These are phyloP conservation scores for Erannis defoliaria DNA, from an alignment of 2,888 invertebrate genomes.

Conservation along the genomic window DNA sequence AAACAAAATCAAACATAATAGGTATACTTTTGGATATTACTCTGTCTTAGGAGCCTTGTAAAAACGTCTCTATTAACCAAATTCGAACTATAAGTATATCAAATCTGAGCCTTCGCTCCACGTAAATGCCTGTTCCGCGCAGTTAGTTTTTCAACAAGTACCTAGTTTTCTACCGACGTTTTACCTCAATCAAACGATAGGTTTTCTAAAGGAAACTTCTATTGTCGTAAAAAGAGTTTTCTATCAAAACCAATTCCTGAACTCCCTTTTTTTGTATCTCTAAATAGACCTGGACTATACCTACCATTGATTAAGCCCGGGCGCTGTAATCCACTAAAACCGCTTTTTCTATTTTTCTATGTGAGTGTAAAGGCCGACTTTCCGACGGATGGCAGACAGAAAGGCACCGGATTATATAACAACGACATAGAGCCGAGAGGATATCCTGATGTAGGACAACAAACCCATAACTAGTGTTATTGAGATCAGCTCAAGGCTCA, in stretches of 20 bases:
- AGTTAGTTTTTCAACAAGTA: too few relatives aligned
- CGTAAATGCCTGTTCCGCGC: too few relatives aligned
- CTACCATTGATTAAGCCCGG: constrained; percentile 8
- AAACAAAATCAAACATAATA: too few relatives aligned
- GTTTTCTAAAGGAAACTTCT: background rate
- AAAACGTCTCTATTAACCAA: too few relatives aligned
- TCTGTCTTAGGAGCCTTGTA: too few relatives aligned
- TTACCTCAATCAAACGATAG: background rate
- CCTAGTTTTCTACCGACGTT: background rate
- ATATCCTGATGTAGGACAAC: constrained; percentile 61
- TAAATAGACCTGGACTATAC: constrained; percentile 13
- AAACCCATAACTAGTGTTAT: constrained; percentile 60
- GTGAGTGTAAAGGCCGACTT: constrained; percentile 49
- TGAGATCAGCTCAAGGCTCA: constrained; percentile 45
- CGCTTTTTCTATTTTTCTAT: constrained; percentile 36
- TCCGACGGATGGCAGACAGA: constrained; percentile 62
- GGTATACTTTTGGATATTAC: too few relatives aligned
- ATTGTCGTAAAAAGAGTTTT: background rate
- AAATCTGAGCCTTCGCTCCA: too few relatives aligned
- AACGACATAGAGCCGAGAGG: constrained; percentile 46
- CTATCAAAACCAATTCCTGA: background rate
- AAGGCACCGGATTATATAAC: constrained; percentile 66
- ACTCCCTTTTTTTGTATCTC: constrained; percentile 10
- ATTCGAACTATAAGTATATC: too few relatives aligned
- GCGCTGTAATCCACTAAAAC: constrained; percentile 27